These are phyloP conservation scores for Laterallus jamaicensis DNA, from an alignment of 2,113 vertebrate genomes.

Conservation along the genomic window DNA sequence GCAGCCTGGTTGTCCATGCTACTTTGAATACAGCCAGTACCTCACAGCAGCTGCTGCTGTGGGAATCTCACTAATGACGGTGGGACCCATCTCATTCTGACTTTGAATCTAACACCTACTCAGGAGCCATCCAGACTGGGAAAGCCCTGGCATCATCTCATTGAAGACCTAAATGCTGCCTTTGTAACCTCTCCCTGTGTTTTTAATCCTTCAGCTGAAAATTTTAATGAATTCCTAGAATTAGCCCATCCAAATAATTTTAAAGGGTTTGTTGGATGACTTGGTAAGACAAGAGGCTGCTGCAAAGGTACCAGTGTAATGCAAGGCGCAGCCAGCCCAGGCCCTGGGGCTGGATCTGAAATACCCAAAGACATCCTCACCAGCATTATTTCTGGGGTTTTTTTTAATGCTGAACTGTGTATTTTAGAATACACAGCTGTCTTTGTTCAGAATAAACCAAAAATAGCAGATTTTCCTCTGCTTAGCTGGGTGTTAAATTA, in stretches of 20 bases:
- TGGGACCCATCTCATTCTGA: not conserved
- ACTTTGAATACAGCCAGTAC: not conserved
- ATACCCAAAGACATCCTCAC: not conserved
- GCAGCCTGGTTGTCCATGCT: fast-evolving
- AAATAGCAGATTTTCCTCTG: slow-evolving; percentile 68
- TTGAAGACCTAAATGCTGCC: not conserved
- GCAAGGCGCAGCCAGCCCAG: not conserved
- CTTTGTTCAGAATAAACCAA: slow-evolving; percentile 64
- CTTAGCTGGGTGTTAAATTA: slow-evolving; percentile 69
- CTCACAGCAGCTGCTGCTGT: fast-evolving
- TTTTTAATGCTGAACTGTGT: slow-evolving; percentile 47
- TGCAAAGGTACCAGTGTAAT: not conserved
- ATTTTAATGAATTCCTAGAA: not conserved
- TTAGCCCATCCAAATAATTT: not conserved
- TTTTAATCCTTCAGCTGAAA: not conserved
- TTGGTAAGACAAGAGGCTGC: not conserved
- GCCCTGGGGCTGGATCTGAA: not conserved
- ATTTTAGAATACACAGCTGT: slow-evolving; percentile 70
- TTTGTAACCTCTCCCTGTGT: not conserved
- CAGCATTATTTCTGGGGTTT: slow-evolving; percentile 5
- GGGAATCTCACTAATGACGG: not conserved
- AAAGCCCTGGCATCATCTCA: not conserved
- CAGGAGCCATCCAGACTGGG: not conserved
- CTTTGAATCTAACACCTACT: not conserved
- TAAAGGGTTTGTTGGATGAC: not conserved